Base-by-base conservation (phyloP, 2,888 invertebrate species). In the Diplolepis rosae region DNA sequence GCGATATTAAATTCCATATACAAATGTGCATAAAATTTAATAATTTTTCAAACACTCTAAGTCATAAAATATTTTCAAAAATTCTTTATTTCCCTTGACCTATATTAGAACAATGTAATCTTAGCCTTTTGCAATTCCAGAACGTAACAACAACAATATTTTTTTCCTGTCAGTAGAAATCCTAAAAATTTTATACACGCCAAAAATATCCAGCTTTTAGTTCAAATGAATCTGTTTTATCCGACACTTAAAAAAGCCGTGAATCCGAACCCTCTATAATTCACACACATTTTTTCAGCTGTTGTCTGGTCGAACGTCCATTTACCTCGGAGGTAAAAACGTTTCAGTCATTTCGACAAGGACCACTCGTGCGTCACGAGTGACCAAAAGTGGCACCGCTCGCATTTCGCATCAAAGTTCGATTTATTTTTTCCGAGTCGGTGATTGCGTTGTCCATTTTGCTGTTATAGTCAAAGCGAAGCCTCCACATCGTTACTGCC, bases 401-500 rank as follows among this genome's bases (percentile, higher is more conserved):
- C 73, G 75, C 67, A 69, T 68, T 45, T 52, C 71, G 32, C 73
- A 71, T 77, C 74, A 74, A 71, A 72, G 71, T 73, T 77, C 54
- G 54, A 54, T 54, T 54, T 70, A 74, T 74, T 73, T 72, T 75
- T 70, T 70, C 73, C 68, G 67, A 65, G 69, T 65, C 45, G 15
- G 71, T 71, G 73, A 72, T 73, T 73, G 65, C 72, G 77, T 74
- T 71, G 72, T 74, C 66, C 69, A 72, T 74, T 75, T 74, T 75
- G 71, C 48, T 65, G 72, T 56, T 76, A 71, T 72, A 77, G 76
- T 54, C 54, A 54, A 54, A 54, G 30, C 80, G 74, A 80, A 81
- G 81, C 78, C 79, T 78, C 80, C 77, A 78, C 69, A 78, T 79
- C 76, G 80, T 78, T 74, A 66, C 78, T 81, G 79, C 80, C 81